These are phyloP conservation scores for Meiosimyza platycephala DNA, from an alignment of 2,888 invertebrate species.

Conservation along the genomic window DNA sequence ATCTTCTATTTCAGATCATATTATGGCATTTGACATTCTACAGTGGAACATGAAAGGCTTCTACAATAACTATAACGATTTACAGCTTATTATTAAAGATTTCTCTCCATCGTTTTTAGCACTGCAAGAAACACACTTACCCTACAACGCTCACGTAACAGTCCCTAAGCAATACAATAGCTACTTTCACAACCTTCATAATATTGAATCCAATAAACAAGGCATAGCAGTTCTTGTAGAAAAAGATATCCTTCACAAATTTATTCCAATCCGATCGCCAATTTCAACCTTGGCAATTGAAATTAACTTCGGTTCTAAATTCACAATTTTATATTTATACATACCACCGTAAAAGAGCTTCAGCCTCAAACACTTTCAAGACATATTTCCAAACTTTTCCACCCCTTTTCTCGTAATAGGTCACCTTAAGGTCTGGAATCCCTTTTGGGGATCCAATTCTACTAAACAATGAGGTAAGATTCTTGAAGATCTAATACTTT, in stretches of 20 bases:
- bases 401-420: too few relatives aligned
- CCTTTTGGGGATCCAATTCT: slow-evolving; percentile 18
- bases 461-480: slow-evolving; percentile 20
- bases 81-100: slow-evolving; percentile 33
- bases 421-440: slow-evolving; percentile 11
- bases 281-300: neutral
- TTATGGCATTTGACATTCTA: too few relatives aligned
- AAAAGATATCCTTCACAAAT: slow-evolving; percentile 24
- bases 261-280: slow-evolving; percentile 14
- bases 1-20: too few relatives aligned
- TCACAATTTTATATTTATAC: too few relatives aligned
- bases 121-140: too few relatives aligned
- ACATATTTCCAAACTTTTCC: too few relatives aligned
- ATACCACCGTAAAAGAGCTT: too few relatives aligned
- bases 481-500: slow-evolving; percentile 3
- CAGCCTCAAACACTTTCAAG: too few relatives aligned
- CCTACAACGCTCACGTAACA: too few relatives aligned
- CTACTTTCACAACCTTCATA: slow-evolving; percentile 25
- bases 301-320: neutral
- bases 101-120: too few relatives aligned
- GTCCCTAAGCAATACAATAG: slow-evolving; percentile 27
- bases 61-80: slow-evolving; percentile 30
- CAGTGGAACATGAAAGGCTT: slow-evolving; percentile 5
- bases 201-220: slow-evolving; percentile 5
- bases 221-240: slow-evolving; percentile 23